A percentile compares a stretch with the other conserved stretches of the same genome.
Conservation (phyloP, 2,113 vertebrate species). For the Cyrtonyx montezumae region DNA sequence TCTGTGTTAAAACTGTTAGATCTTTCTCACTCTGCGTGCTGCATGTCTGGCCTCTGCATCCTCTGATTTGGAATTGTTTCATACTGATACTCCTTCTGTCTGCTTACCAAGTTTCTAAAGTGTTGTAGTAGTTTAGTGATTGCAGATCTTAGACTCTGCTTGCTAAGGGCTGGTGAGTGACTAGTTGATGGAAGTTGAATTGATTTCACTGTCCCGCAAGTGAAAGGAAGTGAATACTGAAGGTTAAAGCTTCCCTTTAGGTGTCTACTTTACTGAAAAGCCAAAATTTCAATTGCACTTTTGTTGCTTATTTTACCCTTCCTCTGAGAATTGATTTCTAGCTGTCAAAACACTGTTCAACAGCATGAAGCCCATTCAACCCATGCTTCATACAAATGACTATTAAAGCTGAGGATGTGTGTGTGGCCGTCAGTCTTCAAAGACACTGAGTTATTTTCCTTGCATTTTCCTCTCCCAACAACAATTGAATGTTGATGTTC, state of each 20-base stretch:
- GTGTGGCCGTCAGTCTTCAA: constrained; percentile 14
- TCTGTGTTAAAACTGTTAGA: background rate
- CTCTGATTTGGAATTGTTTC: background rate
- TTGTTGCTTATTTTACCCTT: background rate
- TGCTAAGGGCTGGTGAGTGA: background rate
- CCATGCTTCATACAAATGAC: background rate
- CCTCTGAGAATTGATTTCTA: background rate
- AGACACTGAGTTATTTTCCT: constrained; percentile 26
- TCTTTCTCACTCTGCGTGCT: background rate
- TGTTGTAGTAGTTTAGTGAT: background rate
- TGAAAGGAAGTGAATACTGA: background rate
- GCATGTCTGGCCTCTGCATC: background rate
- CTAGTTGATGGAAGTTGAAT: background rate
- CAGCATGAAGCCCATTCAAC: background rate
- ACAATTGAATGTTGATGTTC: constrained; percentile 11
- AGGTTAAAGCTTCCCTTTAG: background rate
- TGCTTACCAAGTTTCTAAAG: background rate
- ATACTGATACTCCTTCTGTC: background rate
- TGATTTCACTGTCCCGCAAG: background rate
- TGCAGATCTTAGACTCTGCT: background rate
- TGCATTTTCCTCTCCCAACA: background rate
- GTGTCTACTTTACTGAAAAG: background rate
- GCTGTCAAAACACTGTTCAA: background rate
- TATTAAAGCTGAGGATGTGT: background rate
- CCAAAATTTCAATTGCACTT: background rate